Conservation (phyloP, 2,888 invertebrate genomes). For the Scrobipalpa costella region DNA sequence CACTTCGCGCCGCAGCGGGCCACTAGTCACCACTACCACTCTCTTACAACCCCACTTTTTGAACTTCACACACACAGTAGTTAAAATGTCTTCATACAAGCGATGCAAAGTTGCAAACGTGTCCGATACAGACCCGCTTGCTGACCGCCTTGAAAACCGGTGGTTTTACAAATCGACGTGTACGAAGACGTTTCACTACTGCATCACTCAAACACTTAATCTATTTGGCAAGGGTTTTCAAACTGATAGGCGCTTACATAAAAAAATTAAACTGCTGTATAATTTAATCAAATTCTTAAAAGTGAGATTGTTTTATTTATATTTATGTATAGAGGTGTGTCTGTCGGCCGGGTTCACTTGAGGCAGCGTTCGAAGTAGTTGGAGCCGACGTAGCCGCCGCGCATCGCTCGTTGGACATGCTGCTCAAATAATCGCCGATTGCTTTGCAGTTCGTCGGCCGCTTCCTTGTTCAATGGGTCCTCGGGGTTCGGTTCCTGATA, state of each 20-base stretch:
- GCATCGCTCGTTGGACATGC: slow-evolving; percentile 97
- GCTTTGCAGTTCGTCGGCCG: slow-evolving; percentile 97
- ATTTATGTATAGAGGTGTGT: slow-evolving; percentile 42
- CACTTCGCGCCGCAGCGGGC: slow-evolving; percentile 53
- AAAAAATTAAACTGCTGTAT: slow-evolving; percentile 28
- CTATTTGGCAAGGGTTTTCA: background rate
- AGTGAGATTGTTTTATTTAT: slow-evolving; percentile 75
- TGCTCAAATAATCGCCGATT: slow-evolving; percentile 97
- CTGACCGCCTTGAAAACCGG: too few species aligned
- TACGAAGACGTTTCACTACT: too few species aligned
- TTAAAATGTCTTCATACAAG: too few species aligned
- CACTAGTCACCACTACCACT: background rate
- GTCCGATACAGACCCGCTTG: too few species aligned
- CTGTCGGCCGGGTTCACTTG: slow-evolving; percentile 90
- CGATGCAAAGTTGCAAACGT: background rate
- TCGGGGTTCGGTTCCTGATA: slow-evolving; percentile 98
- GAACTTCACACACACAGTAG: background rate
- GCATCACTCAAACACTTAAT: background rate
- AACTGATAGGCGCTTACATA: slow-evolving; percentile 7
- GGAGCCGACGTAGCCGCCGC: slow-evolving; percentile 96
- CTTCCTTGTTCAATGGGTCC: slow-evolving; percentile 99
- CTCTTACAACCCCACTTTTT: background rate
- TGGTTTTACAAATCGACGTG: too few species aligned
- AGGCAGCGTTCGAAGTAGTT: slow-evolving; percentile 97
- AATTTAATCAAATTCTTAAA: slow-evolving; percentile 49